These are phyloP conservation scores for Subacronicta megacephala DNA, from an alignment of 2,888 invertebrate genomes.

Conservation along the genomic window DNA sequence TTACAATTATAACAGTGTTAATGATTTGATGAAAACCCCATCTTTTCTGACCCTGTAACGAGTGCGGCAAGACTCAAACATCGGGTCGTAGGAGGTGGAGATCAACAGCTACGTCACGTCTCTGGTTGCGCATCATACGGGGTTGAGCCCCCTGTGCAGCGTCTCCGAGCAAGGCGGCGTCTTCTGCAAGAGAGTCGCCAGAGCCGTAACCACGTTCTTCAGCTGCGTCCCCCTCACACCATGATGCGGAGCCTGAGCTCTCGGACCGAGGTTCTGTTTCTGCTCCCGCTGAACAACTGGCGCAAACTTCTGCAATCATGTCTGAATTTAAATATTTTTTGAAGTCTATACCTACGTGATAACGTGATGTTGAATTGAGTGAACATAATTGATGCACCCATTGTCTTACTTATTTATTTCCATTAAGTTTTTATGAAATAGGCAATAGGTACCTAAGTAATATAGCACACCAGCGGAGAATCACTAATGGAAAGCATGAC, in stretches of 20 bases:
- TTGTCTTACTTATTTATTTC: too few species aligned
- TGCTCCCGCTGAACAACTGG: conserved; percentile 84
- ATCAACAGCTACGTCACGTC: conserved; percentile 85
- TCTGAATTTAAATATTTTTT: conserved; percentile 38
- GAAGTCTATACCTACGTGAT: conserved; percentile 5
- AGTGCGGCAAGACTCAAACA: conserved; percentile 64
- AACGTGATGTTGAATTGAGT: too few species aligned
- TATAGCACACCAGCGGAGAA: too few species aligned
- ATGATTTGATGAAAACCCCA: conserved; percentile 32
- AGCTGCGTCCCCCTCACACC: conserved; percentile 87
- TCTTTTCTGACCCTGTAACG: conserved; percentile 17
- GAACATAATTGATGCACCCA: too few species aligned
- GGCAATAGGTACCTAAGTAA: too few species aligned
- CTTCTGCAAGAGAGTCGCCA: conserved; percentile 87
- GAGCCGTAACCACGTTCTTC: conserved; percentile 88
- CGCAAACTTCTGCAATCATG: conserved; percentile 82
- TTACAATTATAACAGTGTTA: conserved; percentile 36
- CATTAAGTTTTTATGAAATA: too few species aligned
- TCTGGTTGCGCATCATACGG: conserved; percentile 74
- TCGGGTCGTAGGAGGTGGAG: conserved; percentile 85
- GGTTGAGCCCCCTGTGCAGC: conserved; percentile 66
- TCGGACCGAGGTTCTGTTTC: conserved; percentile 82
- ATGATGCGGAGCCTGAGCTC: conserved; percentile 86
- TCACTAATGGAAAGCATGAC: too few species aligned
- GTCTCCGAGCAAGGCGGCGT: conserved; percentile 82